Evolutionary conservation across 2,888 invertebrate genomes (phyloP).

Genomic region (Erebia aethiops): DNA sequence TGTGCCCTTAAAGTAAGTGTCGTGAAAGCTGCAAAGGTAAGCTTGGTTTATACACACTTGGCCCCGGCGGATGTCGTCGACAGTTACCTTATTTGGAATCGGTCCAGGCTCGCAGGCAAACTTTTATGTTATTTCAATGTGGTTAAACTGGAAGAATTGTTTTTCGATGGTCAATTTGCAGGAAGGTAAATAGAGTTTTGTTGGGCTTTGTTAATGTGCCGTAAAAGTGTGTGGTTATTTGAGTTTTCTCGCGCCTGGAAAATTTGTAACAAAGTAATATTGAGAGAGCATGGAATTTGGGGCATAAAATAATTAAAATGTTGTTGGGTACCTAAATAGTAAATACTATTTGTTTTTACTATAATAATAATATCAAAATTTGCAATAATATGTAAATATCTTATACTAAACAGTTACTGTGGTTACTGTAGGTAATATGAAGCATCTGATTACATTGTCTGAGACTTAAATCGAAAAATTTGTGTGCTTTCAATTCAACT

Average conservation of each 20-base stretch:
- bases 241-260: conserved; percentile 21
- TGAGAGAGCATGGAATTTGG: conserved; percentile 1
- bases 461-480: no score
- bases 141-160: conserved; percentile 62
- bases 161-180: conserved; percentile 46
- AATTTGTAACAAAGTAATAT: conserved; percentile 22
- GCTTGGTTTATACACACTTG: conserved; percentile 52
- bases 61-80: conserved; percentile 71
- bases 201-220: conserved; percentile 35
- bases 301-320: conserved; percentile 19
- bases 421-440: no score
- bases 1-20: conserved; percentile 48
- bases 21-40: conserved; percentile 45
- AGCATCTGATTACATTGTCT: no score
- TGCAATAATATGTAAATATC: no score
- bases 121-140: conserved; percentile 79
- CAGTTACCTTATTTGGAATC: conserved; percentile 80
- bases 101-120: conserved; percentile 71
- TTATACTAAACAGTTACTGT: no score
- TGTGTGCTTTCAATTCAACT: no score
- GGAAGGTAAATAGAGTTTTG: conserved; percentile 41
- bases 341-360: conserved; percentile 11
- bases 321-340: conserved; percentile 2
- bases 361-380: no score
- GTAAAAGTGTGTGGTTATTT: conserved; percentile 31